phyloP scores from a whole-genome alignment of 2,797 vertebrate species.

The Hylomyscus alleni region DNA sequence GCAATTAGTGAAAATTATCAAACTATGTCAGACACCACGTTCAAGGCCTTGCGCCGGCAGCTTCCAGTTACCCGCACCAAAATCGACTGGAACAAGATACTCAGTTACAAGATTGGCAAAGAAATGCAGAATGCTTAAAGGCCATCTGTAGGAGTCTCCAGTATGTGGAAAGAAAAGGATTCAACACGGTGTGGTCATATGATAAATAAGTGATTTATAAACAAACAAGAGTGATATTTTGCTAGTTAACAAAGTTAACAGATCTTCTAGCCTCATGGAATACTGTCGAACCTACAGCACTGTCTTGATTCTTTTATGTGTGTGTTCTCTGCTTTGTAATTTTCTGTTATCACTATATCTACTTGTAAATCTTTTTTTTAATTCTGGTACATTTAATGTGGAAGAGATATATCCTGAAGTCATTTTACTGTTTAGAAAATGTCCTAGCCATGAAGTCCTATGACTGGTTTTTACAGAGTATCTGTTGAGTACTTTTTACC shows the following conservation, averaged over 20 bases:
- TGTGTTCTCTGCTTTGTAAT: slow-evolving; percentile 85
- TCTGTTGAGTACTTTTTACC: slow-evolving; percentile 58
- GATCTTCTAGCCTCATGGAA: slow-evolving; percentile 89
- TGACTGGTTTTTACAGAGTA: slow-evolving; percentile 75
- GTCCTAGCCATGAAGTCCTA: slow-evolving; percentile 81
- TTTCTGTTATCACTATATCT: slow-evolving; percentile 85
- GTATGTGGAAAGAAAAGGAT: slow-evolving; percentile 81
- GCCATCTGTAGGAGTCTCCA: slow-evolving; percentile 74
- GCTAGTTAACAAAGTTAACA: slow-evolving; percentile 89
- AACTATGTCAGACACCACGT: slow-evolving; percentile 99
- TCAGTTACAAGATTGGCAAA: slow-evolving; percentile 99
- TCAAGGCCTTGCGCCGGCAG: slow-evolving; percentile 98
- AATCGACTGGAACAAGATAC: slow-evolving; percentile 99
- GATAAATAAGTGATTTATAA: slow-evolving; percentile 89
- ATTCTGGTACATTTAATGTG: slow-evolving; percentile 74
- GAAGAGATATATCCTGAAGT: slow-evolving; percentile 77
- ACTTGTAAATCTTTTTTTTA: slow-evolving; percentile 78
- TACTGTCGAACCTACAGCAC: slow-evolving; percentile 86
- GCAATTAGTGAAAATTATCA: slow-evolving; percentile 99
- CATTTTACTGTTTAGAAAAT: slow-evolving; percentile 85
- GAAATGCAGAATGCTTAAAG: slow-evolving; percentile 97
- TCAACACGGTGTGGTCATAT: slow-evolving; percentile 82
- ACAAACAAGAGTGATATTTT: slow-evolving; percentile 88
- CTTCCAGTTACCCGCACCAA: slow-evolving; percentile 98
- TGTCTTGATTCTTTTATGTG: slow-evolving; percentile 86